Evolutionary conservation across 2,888 invertebrate species (phyloP), one percentile per base, ranked within the genome.

Genomic region (Isoperla grammatica): DNA sequence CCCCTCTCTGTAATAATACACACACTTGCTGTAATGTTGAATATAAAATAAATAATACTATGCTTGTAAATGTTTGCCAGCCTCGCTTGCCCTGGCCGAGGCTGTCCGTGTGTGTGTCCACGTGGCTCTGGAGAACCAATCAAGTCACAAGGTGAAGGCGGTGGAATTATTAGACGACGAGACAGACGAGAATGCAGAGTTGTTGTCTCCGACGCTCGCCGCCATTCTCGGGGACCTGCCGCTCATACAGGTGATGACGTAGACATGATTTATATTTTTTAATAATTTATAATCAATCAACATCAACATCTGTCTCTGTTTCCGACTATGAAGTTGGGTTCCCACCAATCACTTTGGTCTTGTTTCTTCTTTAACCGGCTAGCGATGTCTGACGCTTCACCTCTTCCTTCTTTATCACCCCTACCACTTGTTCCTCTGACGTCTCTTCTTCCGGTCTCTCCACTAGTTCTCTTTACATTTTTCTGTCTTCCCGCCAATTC

Each of bases 101-200:
- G 78, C 83, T 0, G 73, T 84, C 0, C 76, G 86, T 20, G 74
- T 80, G 1, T 77, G 83, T 68, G 75, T 88, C 5, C 92, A 92
- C 71, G 70, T 90, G 0, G 80, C 85, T 0, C 71, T 88, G 0
- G 93, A 93, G 72, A 92, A 91, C 69, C 71, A 79, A 1, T 78
- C 81, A 57, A 77, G 76, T 0, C 73, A 79, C 64, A 86, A 85
- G 76, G 78, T 87, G 0, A 85, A 81, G 71, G 74, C 75, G 39
- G 75, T 83, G 20, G 81, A 86, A 71, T 54, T 81, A 61, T 69
- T 74, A 65, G 79, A 79, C 50, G 75, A 76, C 23, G 78, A 80
- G 49, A 80, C 81, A 64, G 77, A 79, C 45, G 73, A 71, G 4
- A 76, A 78, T 2, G 4, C 9, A 2, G 20, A 22, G 22, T 42